phyloP scores from a whole-genome alignment of 2,113 vertebrate genomes.

The Zosterops hypoxanthus region DNA sequence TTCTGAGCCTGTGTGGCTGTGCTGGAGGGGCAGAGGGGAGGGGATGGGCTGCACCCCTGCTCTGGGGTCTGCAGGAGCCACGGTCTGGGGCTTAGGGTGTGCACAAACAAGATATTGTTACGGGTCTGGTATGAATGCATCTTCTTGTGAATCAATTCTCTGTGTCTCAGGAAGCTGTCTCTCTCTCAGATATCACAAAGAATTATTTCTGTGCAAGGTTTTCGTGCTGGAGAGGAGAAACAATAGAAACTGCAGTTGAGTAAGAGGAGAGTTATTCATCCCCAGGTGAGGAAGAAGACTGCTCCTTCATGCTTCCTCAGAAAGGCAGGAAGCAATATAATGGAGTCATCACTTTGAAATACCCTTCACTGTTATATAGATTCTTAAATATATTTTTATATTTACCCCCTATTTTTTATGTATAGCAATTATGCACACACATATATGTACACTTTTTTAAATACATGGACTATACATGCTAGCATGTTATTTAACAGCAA shows the following conservation, averaged over 20 bases:
- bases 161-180: not conserved
- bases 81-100: not conserved
- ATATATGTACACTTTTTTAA: accelerated
- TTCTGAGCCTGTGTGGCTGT: not conserved
- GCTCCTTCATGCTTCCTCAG: not conserved
- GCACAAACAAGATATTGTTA: not conserved
- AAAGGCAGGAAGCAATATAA: not conserved
- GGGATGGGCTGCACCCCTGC: not conserved
- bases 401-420: not conserved
- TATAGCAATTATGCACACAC: not conserved
- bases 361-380: not conserved
- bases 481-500: not conserved
- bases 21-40: not conserved
- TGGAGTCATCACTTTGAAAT: not conserved
- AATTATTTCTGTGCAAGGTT: not conserved
- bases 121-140: not conserved
- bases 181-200: not conserved
- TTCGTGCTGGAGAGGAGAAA: not conserved
- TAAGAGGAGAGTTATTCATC: not conserved
- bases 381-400: not conserved
- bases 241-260: not conserved
- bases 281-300: not conserved
- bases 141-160: not conserved
- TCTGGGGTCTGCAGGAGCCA: not conserved
- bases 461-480: too few relatives aligned